phyloP scores from a whole-genome alignment of 2,113 vertebrate genomes.

The Phrynosoma blainvillii region DNA sequence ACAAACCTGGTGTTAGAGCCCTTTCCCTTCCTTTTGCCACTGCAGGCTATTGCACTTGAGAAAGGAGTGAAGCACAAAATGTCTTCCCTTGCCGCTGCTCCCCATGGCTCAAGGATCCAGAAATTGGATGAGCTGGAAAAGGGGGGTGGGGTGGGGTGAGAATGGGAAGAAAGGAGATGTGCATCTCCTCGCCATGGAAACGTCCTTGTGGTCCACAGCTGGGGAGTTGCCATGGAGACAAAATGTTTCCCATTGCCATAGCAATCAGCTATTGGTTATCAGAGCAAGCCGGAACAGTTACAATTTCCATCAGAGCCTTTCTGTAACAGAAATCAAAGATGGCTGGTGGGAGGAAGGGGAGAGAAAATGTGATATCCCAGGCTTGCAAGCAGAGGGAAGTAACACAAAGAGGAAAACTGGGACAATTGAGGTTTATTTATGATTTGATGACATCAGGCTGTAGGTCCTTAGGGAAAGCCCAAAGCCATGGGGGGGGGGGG shows the following conservation, averaged over 20 bases:
- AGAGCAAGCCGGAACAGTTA: not conserved
- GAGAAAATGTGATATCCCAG: rapidly evolving
- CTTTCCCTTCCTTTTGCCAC: not conserved
- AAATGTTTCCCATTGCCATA: slow-evolving; percentile 5
- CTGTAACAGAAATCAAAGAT: not conserved
- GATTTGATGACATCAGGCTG: not conserved
- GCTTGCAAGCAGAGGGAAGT: not conserved
- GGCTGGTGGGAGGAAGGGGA: not conserved
- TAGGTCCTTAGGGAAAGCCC: too few relatives aligned
- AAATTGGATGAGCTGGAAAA: not conserved
- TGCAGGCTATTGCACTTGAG: not conserved
- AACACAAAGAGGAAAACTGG: not conserved
- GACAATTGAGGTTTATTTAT: not conserved
- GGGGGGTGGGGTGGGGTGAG: too few relatives aligned
- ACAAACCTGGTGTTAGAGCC: too few relatives aligned
- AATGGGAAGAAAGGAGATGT: not conserved
- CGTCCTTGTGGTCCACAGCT: slow-evolving; percentile 30
- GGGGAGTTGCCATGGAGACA: slow-evolving; percentile 30
- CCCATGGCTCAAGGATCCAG: not conserved
- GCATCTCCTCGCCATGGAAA: slow-evolving; percentile 27
- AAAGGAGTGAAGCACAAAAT: not conserved
- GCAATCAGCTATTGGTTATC: not conserved
- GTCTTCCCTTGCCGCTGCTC: not conserved
- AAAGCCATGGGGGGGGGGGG: not conserved
- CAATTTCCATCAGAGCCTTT: not conserved